Evolutionary conservation across 1,140 invertebrate species (phyloP).

Genomic region (Oedothorax gibbosus): DNA sequence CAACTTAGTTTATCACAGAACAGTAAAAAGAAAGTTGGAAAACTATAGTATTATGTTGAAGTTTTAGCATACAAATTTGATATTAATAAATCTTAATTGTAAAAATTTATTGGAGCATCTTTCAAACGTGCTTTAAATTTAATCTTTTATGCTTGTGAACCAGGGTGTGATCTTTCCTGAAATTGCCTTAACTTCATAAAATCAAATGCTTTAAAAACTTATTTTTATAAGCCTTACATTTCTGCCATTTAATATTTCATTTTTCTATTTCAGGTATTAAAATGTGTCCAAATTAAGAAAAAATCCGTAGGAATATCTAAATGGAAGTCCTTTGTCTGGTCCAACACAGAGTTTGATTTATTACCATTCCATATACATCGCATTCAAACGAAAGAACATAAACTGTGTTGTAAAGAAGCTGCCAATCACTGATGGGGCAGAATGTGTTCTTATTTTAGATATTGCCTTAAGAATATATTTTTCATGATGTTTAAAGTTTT

Average conservation of each 20-base stretch:
- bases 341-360: constrained; percentile 47
- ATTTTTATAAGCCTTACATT: not conserved
- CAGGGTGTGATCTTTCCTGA: no score
- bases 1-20: no score
- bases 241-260: not conserved
- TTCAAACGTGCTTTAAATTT: no score
- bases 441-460: constrained; percentile 20
- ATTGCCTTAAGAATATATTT: constrained; percentile 34
- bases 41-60: no score
- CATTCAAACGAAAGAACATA: constrained; percentile 17
- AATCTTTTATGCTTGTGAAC: no score
- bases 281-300: not conserved
- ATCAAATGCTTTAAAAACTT: no score
- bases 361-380: constrained; percentile 46
- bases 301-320: not conserved
- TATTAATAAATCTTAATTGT: no score
- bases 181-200: no score
- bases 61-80: no score
- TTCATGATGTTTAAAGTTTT: constrained; percentile 19
- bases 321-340: constrained; percentile 17
- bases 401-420: not conserved
- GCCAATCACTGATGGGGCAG: not conserved
- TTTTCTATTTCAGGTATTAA: not conserved
- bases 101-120: no score
- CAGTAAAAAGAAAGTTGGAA: no score